Evolutionary conservation across 2,113 vertebrate species (phyloP).

Genomic region (Patagioenas fasciata): DNA sequence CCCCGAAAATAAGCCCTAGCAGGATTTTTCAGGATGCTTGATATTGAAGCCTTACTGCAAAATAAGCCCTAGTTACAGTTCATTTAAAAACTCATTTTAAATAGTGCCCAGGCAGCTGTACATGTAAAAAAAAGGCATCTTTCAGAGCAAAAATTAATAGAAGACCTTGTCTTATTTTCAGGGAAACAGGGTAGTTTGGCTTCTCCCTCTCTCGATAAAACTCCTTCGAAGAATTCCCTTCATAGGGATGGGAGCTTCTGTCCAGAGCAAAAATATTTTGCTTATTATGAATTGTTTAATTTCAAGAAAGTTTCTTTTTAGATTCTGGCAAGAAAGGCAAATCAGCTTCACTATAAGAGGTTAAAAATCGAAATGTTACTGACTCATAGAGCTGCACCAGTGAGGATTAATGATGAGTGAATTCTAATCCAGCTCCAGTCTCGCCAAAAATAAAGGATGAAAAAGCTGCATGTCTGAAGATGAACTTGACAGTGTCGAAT

Average conservation of each 20-base stretch:
- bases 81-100: too few species aligned
- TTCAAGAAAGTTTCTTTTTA: background rate
- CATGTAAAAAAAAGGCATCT: too few species aligned
- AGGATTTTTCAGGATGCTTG: too few species aligned
- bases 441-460: background rate
- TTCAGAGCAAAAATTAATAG: too few species aligned
- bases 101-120: too few species aligned
- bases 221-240: background rate
- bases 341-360: background rate
- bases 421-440: background rate
- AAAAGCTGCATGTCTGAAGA: background rate
- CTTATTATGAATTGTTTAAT: background rate
- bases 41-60: too few species aligned
- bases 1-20: too few species aligned
- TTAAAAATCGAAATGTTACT: background rate
- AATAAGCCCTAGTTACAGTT: too few species aligned
- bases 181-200: background rate
- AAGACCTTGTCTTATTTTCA: too few species aligned
- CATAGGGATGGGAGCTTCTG: background rate
- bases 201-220: background rate
- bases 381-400: background rate
- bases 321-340: background rate
- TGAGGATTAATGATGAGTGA: background rate
- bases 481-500: background rate
- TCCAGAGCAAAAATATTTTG: background rate